Evolutionary conservation across 2,888 invertebrate genomes (phyloP), one percentile per base, ranked within the genome.

Genomic region (Ormyrus labotus): DNA sequence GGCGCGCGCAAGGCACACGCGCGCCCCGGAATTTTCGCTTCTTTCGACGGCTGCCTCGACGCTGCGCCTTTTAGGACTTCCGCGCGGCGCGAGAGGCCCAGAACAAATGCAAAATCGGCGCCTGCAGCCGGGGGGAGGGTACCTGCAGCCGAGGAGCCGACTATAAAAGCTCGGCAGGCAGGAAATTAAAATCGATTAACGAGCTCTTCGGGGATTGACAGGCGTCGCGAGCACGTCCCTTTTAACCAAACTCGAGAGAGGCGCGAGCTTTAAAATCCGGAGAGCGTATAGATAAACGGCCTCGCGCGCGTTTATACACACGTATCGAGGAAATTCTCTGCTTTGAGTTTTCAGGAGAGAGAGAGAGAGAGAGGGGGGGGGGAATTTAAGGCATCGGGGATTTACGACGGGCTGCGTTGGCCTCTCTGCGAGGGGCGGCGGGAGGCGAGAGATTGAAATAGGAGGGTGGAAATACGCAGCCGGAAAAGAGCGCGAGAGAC

Each of bases 171-270:
- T 8, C 48, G 83, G 83, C 84, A 78, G 72, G 70, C 87, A 85
- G 88, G 87, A 88, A 87, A 88, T 88, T 88, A 87, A 87, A 88
- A 86, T 88, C 88, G 87, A 87, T 88, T 87, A 85, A 87, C 85
- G 80, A 64, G 11, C 68, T 11, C 45, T 58, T 67, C 67, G 68
- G 51, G 45, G 67, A 76, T 64, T 64, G 69, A 77, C 64, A 70
- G 48, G 63, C 45, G 77, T 50, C 64, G 64, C 48, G 2, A 55
- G 10, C 45, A 19, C 19, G 19, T 19, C 0, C 47, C 19, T 19
- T 19, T 19, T 19, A 19, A 19, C 19, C 19, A 19, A 19, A 19
- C 19, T 19, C 19, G 19, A 19, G 19, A 19, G 19, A 19, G 19
- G 19, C 19, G 19, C 19, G 19, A 19, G 19, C 19, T 19, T 19